Conservation (phyloP, 2,797 vertebrate species). For the Antrozous pallidus region DNA sequence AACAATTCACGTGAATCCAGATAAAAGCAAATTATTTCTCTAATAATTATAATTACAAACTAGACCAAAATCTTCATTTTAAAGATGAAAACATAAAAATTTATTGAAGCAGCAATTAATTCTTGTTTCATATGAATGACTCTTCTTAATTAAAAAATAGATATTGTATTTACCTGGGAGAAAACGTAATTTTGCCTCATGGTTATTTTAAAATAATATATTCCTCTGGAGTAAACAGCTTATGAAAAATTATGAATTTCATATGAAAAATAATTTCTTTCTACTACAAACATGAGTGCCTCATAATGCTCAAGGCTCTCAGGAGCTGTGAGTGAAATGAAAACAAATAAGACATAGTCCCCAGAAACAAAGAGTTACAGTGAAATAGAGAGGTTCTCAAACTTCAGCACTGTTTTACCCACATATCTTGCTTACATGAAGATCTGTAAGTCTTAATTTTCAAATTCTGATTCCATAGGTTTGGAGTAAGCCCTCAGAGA, state of each 20-base stretch:
- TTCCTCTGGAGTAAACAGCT: background rate
- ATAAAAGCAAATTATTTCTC: conserved; percentile 62
- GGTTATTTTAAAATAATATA: background rate
- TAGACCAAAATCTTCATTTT: background rate
- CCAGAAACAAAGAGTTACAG: background rate
- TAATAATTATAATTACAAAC: conserved; percentile 69
- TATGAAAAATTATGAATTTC: background rate
- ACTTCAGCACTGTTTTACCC: background rate
- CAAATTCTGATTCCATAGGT: background rate
- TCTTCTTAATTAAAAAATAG: background rate
- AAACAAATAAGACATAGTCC: background rate
- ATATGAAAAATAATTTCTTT: background rate
- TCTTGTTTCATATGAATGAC: conserved; percentile 10
- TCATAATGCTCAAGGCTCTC: background rate
- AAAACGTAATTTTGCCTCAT: conserved; percentile 14
- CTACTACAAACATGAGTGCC: background rate
- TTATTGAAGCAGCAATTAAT: background rate
- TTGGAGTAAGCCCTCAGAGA: background rate
- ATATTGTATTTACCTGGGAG: background rate
- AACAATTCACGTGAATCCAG: conserved; percentile 73
- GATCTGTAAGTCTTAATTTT: background rate
- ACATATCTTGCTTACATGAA: background rate
- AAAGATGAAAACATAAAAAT: conserved; percentile 28
- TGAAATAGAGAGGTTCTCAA: background rate
- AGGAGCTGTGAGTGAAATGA: background rate